Percentiles rank a stretch among this genome's conserved stretches.
Conservation (phyloP, 2,888 invertebrate genomes). For the Leptothorax acervorum region DNA sequence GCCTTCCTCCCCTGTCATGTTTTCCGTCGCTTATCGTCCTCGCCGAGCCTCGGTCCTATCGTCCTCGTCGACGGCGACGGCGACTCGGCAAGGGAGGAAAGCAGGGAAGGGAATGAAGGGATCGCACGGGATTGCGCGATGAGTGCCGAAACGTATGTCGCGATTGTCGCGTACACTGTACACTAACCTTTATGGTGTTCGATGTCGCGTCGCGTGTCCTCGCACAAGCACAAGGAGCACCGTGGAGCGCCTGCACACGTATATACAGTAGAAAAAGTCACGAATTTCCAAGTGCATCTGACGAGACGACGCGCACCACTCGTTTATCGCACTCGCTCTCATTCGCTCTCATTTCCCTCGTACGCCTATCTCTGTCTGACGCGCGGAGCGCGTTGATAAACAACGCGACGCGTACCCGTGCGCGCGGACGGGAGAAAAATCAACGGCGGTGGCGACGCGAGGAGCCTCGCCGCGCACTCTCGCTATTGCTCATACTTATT, state of each 20-base stretch:
- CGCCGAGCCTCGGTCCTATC: not conserved
- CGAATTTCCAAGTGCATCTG: slow-evolving; percentile 74
- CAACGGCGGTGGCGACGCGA: slow-evolving; percentile 69
- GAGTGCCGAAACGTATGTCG: not conserved
- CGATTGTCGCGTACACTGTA: slow-evolving; percentile 75
- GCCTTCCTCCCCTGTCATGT: not conserved
- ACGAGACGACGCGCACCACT: slow-evolving; percentile 24
- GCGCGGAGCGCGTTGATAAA: slow-evolving; percentile 46
- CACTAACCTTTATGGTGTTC: slow-evolving; percentile 82
- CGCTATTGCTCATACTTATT: slow-evolving; percentile 86
- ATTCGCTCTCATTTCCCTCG: not conserved
- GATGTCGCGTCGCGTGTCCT: slow-evolving; percentile 77
- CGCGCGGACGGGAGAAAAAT: slow-evolving; percentile 63
- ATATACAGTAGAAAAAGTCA: slow-evolving; percentile 72
- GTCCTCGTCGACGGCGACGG: not conserved
- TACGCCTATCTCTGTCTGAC: slow-evolving; percentile 58
- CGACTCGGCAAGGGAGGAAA: too few relatives aligned
- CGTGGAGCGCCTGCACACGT: slow-evolving; percentile 71
- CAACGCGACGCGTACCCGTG: not conserved
- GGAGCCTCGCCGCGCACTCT: slow-evolving; percentile 79
- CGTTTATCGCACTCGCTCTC: slow-evolving; percentile 55
- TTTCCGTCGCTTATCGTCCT: not conserved
- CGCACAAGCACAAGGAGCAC: slow-evolving; percentile 78
- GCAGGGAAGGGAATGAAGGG: too few relatives aligned
- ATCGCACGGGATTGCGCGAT: not conserved